Evolutionary conservation across 92 coral and sea anemone genomes (phyloP), one percentile per base, ranked within the genome.

Genomic region (Epizoanthus ramosus): DNA sequence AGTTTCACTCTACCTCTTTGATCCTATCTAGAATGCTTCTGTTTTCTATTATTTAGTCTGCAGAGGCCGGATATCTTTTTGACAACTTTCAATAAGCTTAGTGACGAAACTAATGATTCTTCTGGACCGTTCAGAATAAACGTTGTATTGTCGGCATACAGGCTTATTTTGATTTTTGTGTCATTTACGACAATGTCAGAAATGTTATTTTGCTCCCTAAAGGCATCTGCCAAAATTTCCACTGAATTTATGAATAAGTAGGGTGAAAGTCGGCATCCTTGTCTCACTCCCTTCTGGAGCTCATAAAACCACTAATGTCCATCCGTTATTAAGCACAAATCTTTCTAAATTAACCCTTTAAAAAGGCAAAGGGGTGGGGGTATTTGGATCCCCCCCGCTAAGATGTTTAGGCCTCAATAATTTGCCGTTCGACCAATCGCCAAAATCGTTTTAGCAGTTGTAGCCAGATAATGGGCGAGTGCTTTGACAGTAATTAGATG

Each of bases 21-120:
- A n/a, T n/a, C n/a, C 83, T 33, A 79, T 79, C 74, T 73, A 79
- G 8, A 79, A 61, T 6, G 71, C 71, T 79, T 79, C 14, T 45
- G 75, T 80, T 66, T 66, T 18, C 66, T 80, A 73, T 61, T 79
- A 64, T 79, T 79, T 25, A 79, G 63, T 14, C 74, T n/a, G n/a
- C n/a, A n/a, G 35, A 80, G 19, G 57, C 84, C 84, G 7, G 84
- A 80, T 63, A 80, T 18, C 41, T 39, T 57, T 10, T 54, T 41
- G 23, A 77, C 35, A 31, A 15, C 47, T 21, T 80, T 74, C 18
- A 80, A 41, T 35, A 33, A n/a, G 19, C 18, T 56, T 5, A 80
- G 52, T 31, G 63, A 47, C 17, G 74, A 9, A 35, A 9, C 19
- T 33, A n/a, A n/a, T n/a, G 84, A 81, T 60, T 52, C 69, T 57